Conservation (phyloP, 2,113 vertebrate species). For the Trochalopteron elliotii region DNA sequence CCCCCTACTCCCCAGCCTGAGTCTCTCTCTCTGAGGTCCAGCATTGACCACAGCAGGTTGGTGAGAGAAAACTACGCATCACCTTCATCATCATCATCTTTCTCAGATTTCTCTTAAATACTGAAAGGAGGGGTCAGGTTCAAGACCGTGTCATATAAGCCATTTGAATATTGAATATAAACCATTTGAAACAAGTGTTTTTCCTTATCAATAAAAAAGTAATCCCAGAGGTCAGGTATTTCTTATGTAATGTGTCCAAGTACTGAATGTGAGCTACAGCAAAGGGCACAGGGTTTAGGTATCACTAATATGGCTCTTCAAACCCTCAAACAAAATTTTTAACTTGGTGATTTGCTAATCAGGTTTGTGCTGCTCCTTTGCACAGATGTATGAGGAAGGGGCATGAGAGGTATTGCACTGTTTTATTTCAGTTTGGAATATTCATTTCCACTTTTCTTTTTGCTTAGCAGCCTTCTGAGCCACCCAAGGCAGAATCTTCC, state of each 20-base stretch:
- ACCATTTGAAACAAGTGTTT: neutral
- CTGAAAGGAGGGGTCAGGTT: neutral
- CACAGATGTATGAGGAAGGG: neutral
- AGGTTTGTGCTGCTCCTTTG: neutral
- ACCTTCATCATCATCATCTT: too few species aligned
- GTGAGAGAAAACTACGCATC: neutral
- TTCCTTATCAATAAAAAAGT: neutral
- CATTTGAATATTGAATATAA: neutral
- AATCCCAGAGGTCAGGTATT: neutral
- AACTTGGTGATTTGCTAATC: neutral
- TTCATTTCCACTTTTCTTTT: slow-evolving; percentile 23
- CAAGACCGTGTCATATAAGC: neutral
- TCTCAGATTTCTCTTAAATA: neutral
- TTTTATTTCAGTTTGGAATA: neutral
- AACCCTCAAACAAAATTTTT: neutral
- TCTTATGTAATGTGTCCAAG: neutral
- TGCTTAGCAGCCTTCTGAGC: slow-evolving; percentile 54
- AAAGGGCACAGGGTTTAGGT: neutral
- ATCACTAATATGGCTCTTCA: neutral
- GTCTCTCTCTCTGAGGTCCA: neutral
- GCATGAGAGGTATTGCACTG: neutral
- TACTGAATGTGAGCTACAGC: neutral
- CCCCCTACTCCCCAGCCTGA: neutral
- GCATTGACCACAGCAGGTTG: neutral
- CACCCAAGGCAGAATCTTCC: neutral